phyloP scores from a whole-genome alignment of 2,888 invertebrate species.

The Bembecia ichneumoniformis region DNA sequence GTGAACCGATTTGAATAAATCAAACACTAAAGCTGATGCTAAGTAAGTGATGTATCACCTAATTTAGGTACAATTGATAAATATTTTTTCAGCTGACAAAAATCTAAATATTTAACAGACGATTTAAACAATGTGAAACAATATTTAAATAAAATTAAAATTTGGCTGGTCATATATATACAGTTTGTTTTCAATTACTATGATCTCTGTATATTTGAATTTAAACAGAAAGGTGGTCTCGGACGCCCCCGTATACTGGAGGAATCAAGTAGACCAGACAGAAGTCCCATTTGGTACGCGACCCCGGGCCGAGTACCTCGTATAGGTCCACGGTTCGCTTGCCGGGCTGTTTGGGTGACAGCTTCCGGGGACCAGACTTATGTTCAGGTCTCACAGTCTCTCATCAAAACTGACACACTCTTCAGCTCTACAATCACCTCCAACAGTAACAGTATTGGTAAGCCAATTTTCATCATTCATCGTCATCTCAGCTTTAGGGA shows the following conservation, averaged over 20 bases:
- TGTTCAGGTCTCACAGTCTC: constrained; percentile 90
- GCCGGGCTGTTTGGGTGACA: constrained; percentile 93
- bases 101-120: too few relatives aligned
- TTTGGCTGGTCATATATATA: too few relatives aligned
- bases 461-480: constrained; percentile 26
- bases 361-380: constrained; percentile 98
- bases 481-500: too few relatives aligned
- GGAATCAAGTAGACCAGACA: constrained; percentile 22
- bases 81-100: too few relatives aligned
- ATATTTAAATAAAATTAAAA: too few relatives aligned
- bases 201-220: neutral
- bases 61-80: too few relatives aligned
- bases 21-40: too few relatives aligned
- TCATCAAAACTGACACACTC: constrained; percentile 92
- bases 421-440: constrained; percentile 91
- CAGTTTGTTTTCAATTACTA: too few relatives aligned
- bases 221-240: constrained; percentile 69
- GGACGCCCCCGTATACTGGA: constrained; percentile 65
- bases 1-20: too few relatives aligned
- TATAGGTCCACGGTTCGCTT: constrained; percentile 87
- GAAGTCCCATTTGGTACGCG: constrained; percentile 69
- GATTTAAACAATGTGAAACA: too few relatives aligned
- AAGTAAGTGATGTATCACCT: too few relatives aligned
- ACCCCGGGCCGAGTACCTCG: constrained; percentile 83
- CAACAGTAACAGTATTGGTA: constrained; percentile 87